Conservation (phyloP, 2,113 vertebrate species). For the Ailurus styani region DNA sequence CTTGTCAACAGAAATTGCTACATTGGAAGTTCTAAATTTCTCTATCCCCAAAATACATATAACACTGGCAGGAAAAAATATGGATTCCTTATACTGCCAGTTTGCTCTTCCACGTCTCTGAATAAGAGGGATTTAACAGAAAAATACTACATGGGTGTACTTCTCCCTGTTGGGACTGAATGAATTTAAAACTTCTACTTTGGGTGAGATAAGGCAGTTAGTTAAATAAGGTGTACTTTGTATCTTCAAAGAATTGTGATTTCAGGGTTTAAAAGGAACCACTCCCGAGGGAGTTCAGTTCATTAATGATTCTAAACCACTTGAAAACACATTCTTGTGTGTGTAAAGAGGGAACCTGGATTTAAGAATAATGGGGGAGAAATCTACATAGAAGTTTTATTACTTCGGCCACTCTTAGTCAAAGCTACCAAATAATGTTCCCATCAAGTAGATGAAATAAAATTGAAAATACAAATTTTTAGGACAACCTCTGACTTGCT, state of each 20-base stretch:
- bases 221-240: neutral
- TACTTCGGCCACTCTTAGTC: neutral
- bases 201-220: neutral
- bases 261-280: neutral
- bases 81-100: neutral
- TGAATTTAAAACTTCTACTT: neutral
- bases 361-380: neutral
- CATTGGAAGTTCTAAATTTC: constrained; percentile 16
- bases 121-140: constrained; percentile 4
- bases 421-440: neutral
- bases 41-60: neutral
- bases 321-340: neutral
- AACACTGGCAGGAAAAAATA: neutral
- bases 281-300: neutral
- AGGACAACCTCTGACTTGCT: neutral
- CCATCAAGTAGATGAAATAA: neutral
- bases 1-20: constrained; percentile 41
- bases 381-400: neutral
- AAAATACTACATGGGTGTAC: neutral
- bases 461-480: neutral
- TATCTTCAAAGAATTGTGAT: neutral
- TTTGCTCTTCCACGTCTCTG: neutral
- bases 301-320: neutral
- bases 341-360: neutral
- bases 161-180: neutral